Evolutionary conservation across 2,888 invertebrate species (phyloP), one percentile per base, ranked within the genome.

Genomic region (Hermodice carunculata): DNA sequence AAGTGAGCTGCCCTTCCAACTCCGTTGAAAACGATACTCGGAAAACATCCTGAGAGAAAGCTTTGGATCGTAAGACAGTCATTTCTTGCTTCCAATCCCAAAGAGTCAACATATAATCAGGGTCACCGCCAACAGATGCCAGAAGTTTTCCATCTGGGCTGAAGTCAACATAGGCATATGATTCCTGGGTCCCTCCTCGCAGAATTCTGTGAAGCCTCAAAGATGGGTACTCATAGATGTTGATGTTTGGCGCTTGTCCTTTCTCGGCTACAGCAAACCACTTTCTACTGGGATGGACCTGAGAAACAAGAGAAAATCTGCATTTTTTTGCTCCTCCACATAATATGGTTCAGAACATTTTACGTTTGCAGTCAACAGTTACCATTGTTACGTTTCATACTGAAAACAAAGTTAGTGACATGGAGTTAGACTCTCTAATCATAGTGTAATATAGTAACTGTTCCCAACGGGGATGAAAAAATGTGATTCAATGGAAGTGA

Each of bases 211-310:
- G 89, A 6, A 94, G 90, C 57, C 91, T 89, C 86, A 95, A 89
- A 61, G 90, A 89, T 0, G 96, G 95, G 91, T 92, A 96, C 61
- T 91, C 90, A 83, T 94, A 96, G 46, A 96, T 88, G 34, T 93
- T 89, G 71, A 96, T 92, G 17, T 92, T 87, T 0, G 96, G 95
- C 6, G 89, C 87, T 0, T 80, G 79, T 0, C 92, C 92, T 84
- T 92, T 93, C 87, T 96, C 96, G 1, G 91, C 96, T n/a, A 96
- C 90, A 0, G 95, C 95, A 78, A 96, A 90, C 69, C 92, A 91
- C 65, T 88, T 86, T 70, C 86, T 88, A 17, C 83, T 84, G 24
- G 91, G 91, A 69, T 85, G 84, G 4, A 85, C 80, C 84, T 85
- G 67, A 2, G 22, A 48, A 53, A 66, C n/a, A n/a, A n/a, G n/a